phyloP scores from a whole-genome alignment of 2,113 vertebrate species.

The Protobothrops mucrosquamatus region DNA sequence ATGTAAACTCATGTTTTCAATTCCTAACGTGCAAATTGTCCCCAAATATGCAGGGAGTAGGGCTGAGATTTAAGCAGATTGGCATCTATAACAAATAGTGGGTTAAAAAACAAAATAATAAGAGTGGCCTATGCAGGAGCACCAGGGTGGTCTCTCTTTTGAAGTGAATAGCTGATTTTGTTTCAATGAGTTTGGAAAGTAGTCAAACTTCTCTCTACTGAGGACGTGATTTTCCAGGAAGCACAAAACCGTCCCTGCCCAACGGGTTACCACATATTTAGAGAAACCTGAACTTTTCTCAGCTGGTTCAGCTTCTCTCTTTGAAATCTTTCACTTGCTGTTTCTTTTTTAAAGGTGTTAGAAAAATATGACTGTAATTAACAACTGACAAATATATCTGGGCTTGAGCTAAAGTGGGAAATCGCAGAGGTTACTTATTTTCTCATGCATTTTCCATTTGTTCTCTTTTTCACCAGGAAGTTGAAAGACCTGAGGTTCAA shows the following conservation, averaged over 20 bases:
- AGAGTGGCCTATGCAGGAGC: slow-evolving; percentile 42
- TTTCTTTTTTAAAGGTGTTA: slow-evolving; percentile 84
- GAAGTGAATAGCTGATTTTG: slow-evolving; percentile 44
- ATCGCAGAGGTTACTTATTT: slow-evolving; percentile 85
- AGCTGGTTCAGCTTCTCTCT: slow-evolving; percentile 57
- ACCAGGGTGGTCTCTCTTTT: slow-evolving; percentile 48
- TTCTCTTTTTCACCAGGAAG: slow-evolving; percentile 78
- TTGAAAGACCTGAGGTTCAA: slow-evolving; percentile 77
- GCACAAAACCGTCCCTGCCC: slow-evolving; percentile 59
- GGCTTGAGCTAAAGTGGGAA: slow-evolving; percentile 92
- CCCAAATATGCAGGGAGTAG: not conserved
- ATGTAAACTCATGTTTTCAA: slow-evolving; percentile 1
- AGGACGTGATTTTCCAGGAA: slow-evolving; percentile 52
- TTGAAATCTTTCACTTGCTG: slow-evolving; percentile 78
- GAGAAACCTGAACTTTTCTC: slow-evolving; percentile 60
- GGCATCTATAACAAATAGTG: slow-evolving; percentile 13
- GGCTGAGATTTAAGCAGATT: slow-evolving; percentile 7
- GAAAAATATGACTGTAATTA: slow-evolving; percentile 95
- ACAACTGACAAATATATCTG: slow-evolving; percentile 96
- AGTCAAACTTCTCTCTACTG: slow-evolving; percentile 56
- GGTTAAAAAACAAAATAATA: slow-evolving; percentile 34
- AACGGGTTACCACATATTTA: slow-evolving; percentile 47
- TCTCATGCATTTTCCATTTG: slow-evolving; percentile 88
- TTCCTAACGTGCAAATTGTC: slow-evolving; percentile 12
- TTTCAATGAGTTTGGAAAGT: slow-evolving; percentile 64